Percentiles rank a stretch among this genome's conserved stretches.
phyloP scores from a whole-genome alignment of 2,888 invertebrate genomes.

The Trissolcus japonicus region DNA sequence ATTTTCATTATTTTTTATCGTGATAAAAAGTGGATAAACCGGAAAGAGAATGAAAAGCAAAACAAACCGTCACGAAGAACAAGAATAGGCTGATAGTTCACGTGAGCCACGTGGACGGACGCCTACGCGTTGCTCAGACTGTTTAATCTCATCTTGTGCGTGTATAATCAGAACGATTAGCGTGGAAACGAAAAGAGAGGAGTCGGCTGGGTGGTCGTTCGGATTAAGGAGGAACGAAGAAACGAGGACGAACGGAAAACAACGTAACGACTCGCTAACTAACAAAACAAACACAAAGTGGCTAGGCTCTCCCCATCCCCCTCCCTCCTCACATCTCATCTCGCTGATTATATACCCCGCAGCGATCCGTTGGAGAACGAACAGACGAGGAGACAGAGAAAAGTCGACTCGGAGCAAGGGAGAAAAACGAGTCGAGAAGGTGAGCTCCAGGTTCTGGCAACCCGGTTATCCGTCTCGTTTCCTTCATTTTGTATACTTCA shows the following conservation, averaged over 20 bases:
- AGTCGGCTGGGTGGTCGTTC: conserved; percentile 55
- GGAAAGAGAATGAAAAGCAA: conserved; percentile 2
- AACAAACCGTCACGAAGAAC: conserved; percentile 3
- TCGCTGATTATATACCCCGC: conserved; percentile 72
- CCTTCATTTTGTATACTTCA: conserved; percentile 51
- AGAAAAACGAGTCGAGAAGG: conserved; percentile 32
- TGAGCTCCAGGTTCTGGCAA: conserved; percentile 33
- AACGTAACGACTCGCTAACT: conserved; percentile 71
- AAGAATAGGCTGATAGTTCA: conserved; percentile 2
- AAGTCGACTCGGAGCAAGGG: conserved; percentile 13
- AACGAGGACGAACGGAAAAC: conserved; percentile 50
- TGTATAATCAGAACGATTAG: conserved; percentile 55
- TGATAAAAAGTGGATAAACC: conserved; percentile 6
- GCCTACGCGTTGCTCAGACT: conserved; percentile 22
- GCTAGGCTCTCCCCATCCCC: conserved; percentile 58
- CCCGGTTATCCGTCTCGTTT: conserved; percentile 35
- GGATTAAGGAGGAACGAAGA: conserved; percentile 35
- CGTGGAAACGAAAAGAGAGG: conserved; percentile 50
- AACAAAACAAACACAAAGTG: conserved; percentile 73
- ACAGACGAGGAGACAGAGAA: conserved; percentile 34
- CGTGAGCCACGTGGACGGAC: conserved; percentile 29
- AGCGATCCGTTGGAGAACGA: conserved; percentile 59
- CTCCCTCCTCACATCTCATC: conserved; percentile 64
- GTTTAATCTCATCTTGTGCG: conserved; percentile 52
- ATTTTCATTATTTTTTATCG: too few species aligned